Base-by-base conservation (phyloP, 2,113 vertebrate species). In the Octodon degus region DNA sequence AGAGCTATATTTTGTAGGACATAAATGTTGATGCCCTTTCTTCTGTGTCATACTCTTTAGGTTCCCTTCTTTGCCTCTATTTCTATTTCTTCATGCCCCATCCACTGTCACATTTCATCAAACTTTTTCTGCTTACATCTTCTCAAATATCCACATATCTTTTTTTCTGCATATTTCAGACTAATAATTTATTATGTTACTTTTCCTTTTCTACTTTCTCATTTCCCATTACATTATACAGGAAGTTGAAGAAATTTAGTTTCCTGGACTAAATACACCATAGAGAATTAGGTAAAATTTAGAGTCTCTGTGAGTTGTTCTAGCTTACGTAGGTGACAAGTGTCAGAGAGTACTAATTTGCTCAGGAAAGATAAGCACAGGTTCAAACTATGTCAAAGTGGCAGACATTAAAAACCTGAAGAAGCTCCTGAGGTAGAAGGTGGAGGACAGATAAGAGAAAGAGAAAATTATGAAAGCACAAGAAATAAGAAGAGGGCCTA, bases 271-370 rank as follows among this genome's bases (percentile, higher is more conserved):
- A 43, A 58, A 16, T 27, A 3, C 34, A 20, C 72, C 62, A 40
- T 17, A n/a, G 62, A 79, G 62, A 94, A 58, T 27, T 24, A 37
- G 34, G 27, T 24, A 80, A 22, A 30, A 2, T 14, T 55, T 27
- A 53, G 34, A 5, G 27, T 43, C 50, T 81, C 32, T 77, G 40
- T 47, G 12, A 65, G 55, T 43, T 27, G 62, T 8, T 72, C 13
- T 89, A 55, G 77, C 10, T 27, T 72, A 43, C 6, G 37, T 76
- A 80, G 12, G 37, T 47, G 34, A 65, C 7, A 79, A 34, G 5
- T 67, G 37, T 80, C 79, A 85, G 37, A 95, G 58, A 47, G 53
- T 16, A 92, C 82, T 79, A 87, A 65, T 92, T 83, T 72, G 27
- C n/a, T 5, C 47, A 80, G 4, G 25, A 25, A 86, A 86, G 70